Evolutionary conservation across 2,888 invertebrate species (phyloP).

Genomic region (Pyrrhia umbra): DNA sequence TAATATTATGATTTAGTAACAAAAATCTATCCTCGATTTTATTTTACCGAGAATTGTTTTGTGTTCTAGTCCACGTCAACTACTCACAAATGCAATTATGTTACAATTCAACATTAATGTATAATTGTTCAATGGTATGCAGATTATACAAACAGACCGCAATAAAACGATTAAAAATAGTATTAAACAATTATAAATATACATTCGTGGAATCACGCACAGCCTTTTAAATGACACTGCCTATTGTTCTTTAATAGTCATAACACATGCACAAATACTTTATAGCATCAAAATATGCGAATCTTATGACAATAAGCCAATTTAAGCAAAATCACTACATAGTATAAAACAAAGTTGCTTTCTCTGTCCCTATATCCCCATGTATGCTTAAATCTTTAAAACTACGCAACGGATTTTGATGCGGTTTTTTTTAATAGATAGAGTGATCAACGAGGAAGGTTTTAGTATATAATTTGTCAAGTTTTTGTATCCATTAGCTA

Average conservation of each 20-base stretch:
- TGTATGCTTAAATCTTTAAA: too few species aligned
- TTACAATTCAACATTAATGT: conserved; percentile 36
- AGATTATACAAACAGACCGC: conserved; percentile 23
- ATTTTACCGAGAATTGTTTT: conserved; percentile 10
- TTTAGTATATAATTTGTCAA: too few species aligned
- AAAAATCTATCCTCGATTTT: not conserved
- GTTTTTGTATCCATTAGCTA: too few species aligned
- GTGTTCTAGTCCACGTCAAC: conserved; percentile 9
- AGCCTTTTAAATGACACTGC: conserved; percentile 28
- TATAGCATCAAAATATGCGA: too few species aligned
- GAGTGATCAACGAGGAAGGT: too few species aligned
- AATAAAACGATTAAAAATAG: conserved; percentile 45
- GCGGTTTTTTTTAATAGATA: too few species aligned
- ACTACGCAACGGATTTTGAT: too few species aligned
- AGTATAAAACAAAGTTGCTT: too few species aligned
- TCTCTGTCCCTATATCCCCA: too few species aligned
- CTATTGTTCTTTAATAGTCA: conserved; percentile 15
- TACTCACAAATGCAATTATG: conserved; percentile 5
- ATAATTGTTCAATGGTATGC: conserved; percentile 12
- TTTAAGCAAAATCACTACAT: too few species aligned
- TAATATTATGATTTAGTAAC: conserved; percentile 10
- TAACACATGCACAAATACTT: not conserved
- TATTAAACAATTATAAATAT: conserved; percentile 20
- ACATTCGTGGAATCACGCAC: conserved; percentile 26
- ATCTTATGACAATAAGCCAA: not conserved